phyloP scores from a whole-genome alignment of 2,113 vertebrate species.

The Herpetotheres cachinnans region DNA sequence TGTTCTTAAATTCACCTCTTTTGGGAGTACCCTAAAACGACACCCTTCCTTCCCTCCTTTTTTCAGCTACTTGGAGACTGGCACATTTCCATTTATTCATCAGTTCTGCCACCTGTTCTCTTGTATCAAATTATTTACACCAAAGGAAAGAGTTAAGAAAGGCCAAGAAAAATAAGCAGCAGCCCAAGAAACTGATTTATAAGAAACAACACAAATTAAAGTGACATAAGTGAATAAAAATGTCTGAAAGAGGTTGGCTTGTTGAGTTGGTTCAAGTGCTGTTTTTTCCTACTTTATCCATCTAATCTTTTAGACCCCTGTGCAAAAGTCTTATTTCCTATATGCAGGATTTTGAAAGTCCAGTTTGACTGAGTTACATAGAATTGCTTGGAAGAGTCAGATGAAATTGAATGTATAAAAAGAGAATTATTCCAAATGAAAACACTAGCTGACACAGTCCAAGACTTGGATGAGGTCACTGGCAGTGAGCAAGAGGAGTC shows the following conservation, averaged over 20 bases:
- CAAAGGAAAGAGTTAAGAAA: slow-evolving; percentile 18
- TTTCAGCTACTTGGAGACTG: background rate
- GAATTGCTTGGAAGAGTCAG: background rate
- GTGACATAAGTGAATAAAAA: slow-evolving; percentile 27
- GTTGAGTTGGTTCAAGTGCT: background rate
- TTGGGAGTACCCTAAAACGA: slow-evolving; percentile 4
- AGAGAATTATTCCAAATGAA: background rate
- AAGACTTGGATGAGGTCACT: background rate
- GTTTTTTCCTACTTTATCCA: background rate
- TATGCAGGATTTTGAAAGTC: background rate
- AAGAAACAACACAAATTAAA: background rate
- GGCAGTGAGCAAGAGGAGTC: background rate
- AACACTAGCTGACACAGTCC: background rate
- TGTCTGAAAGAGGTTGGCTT: background rate
- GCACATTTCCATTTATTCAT: slow-evolving; percentile 41
- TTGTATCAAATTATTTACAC: slow-evolving; percentile 1
- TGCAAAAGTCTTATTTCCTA: background rate
- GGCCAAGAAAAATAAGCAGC: slow-evolving; percentile 48
- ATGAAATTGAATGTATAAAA: background rate
- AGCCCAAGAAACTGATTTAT: slow-evolving; percentile 15
- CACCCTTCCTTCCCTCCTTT: slow-evolving; percentile 57
- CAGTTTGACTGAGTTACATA: background rate
- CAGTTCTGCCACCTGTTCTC: slow-evolving; percentile 13
- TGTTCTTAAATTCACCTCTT: background rate
- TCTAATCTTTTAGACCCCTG: background rate